Evolutionary conservation across 30 jellyfish, hydroid and myxozoan species (phyloP), one percentile per base, ranked within the genome.

Genomic region (Aurelia coerulea): DNA sequence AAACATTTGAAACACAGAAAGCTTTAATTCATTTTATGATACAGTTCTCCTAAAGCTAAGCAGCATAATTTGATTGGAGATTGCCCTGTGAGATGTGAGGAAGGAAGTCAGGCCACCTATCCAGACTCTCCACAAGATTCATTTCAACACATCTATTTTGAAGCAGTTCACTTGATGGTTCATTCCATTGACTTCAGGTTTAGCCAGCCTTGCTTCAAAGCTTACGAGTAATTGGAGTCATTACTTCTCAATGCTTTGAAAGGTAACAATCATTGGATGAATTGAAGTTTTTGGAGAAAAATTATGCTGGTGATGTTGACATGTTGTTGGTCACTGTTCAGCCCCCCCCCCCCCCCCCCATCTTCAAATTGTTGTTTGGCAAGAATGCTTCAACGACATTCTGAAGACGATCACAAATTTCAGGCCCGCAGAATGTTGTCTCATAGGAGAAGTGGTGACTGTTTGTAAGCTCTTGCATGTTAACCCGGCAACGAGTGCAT

Each of bases 1-100:
- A 29, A 81, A 50, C 14, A 59, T 89, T 74, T 85, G 90, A 7
- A 89, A 84, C 72, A 64, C 39, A 12, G 65, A 60, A 60, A 35
- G 77, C 73, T 82, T 82, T 37, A 46, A 54, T 56, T 29, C 52
- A 19, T 82, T 82, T 68, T 68, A 68, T 42, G 86, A 82, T 23
- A 9, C 85, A 16, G 74, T 59, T 46, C 60, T 70, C 23, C 4
- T 33, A 82, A 82, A 70, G 62, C 73, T 3, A 50, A 51, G 60
- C 76, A 82, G 78, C 92, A 80, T 66, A 66, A 66, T 66, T 66
- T 66, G 78, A 66, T 66, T 8, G 78, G 78, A 42, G 73, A 42
- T 77, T 5, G 9, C 37, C 88, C 88, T 53, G 64, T 51, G 11
- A 35, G 88, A 49, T 77, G 17, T 5, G 76, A 77, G 71, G 64